A percentile compares a stretch with the other conserved stretches of the same genome.
phyloP scores from a whole-genome alignment of 2,888 invertebrate genomes.

The Serripes groenlandicus region DNA sequence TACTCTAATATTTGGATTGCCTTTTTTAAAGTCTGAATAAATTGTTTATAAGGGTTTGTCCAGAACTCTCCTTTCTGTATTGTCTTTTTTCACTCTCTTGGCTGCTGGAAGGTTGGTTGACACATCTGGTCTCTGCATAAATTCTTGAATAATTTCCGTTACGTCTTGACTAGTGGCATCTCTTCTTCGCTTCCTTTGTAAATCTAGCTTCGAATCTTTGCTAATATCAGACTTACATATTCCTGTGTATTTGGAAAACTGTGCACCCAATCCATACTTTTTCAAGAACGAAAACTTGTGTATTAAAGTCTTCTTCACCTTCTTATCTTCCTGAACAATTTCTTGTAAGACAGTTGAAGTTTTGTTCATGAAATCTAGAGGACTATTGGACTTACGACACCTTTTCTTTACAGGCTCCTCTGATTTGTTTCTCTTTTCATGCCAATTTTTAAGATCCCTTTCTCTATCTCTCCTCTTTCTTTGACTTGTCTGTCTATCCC shows the following conservation, averaged over 20 bases:
- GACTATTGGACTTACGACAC: neutral
- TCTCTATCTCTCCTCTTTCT: slow-evolving; percentile 2
- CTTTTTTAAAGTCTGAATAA: slow-evolving; percentile 10
- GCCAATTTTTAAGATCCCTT: neutral
- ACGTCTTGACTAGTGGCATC: slow-evolving; percentile 3
- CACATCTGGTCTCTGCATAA: slow-evolving; percentile 4
- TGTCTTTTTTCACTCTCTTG: slow-evolving; percentile 18
- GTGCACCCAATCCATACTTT: neutral
- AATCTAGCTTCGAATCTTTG: slow-evolving; percentile 6
- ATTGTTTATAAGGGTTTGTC: slow-evolving; percentile 19
- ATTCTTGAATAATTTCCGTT: slow-evolving; percentile 1
- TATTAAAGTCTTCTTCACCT: neutral
- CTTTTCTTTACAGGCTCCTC: neutral
- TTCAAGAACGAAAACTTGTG: slow-evolving; percentile 12
- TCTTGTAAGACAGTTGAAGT: slow-evolving; percentile 1
- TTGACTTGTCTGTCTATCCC: neutral
- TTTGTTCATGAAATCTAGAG: neutral
- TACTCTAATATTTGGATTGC: slow-evolving; percentile 10
- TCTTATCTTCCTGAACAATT: slow-evolving; percentile 14
- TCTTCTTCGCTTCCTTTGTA: slow-evolving; percentile 3
- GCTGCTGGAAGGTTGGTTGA: slow-evolving; percentile 13
- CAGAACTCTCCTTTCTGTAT: slow-evolving; percentile 17
- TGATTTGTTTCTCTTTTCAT: neutral
- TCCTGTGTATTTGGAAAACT: slow-evolving; percentile 11
- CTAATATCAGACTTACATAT: slow-evolving; percentile 2